These are phyloP conservation scores for Heliocidaris tuberculata DNA, from an alignment of 35 echinoderm and acorn worm species.

Conservation along the genomic window DNA sequence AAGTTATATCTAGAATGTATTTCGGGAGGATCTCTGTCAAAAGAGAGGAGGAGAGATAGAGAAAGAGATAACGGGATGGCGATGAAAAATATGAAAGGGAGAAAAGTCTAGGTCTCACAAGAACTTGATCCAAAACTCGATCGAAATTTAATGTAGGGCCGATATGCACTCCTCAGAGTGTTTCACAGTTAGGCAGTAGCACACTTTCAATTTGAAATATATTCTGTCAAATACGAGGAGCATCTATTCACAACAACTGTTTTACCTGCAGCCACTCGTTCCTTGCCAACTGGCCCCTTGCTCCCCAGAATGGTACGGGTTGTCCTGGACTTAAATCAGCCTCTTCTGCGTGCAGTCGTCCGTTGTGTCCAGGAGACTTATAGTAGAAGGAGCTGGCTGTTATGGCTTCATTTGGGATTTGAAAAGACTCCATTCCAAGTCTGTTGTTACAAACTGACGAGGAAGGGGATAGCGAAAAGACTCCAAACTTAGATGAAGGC, in stretches of 20 bases:
- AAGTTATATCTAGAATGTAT: too few species aligned
- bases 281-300: background rate
- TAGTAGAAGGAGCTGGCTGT: background rate
- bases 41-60: too few species aligned
- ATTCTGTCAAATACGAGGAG: too few species aligned
- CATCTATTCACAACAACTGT: background rate
- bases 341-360: background rate
- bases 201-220: too few species aligned
- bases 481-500: too few species aligned
- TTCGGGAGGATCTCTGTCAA: too few species aligned
- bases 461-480: background rate
- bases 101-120: too few species aligned
- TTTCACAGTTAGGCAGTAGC: background rate
- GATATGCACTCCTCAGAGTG: background rate
- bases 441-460: slow-evolving; percentile 26
- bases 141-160: too few species aligned
- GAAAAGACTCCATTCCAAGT: slow-evolving; percentile 20
- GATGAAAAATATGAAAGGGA: too few species aligned
- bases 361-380: background rate
- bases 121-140: too few species aligned
- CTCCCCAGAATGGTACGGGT: slow-evolving; percentile 10
- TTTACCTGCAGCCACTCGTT: slow-evolving; percentile 27
- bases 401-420: slow-evolving; percentile 31
- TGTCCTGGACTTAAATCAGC: background rate
- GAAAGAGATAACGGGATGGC: too few species aligned